Evolutionary conservation across 2,113 vertebrate genomes (phyloP), one percentile per base, ranked within the genome.

Genomic region (Brachyhypopomus gauderio): DNA sequence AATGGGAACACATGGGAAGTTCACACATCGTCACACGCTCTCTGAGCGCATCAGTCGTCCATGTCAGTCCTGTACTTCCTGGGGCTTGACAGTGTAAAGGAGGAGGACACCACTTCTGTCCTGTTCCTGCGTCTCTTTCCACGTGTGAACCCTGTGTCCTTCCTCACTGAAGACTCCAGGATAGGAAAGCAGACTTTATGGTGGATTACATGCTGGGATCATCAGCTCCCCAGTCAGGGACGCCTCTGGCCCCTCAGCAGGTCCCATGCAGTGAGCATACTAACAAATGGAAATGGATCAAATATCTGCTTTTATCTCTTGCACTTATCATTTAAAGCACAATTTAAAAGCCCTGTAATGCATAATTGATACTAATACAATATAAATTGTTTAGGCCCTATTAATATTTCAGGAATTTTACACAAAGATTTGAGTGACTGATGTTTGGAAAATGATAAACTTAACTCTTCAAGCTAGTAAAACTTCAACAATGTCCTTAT

Each of bases 281-380:
- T 20, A 55, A 76, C 80, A 72, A 27, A 77, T 80, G 59, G 23
- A 78, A 80, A 72, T 62, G 36, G 56, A 63, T 58, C 16, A 78
- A 73, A 59, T 77, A 64, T 78, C 73, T 7, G 30, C 62, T 34
- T 79, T 63, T 12, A 6, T 41, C 41, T 41, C 41, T 79, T 80
- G 59, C 66, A 30, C 63, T 80, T 77, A 41, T n/a, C 36, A 78
- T 85, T 85, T 75, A 30, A 82, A 82, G 81, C 60, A 73, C 75
- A 82, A 45, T 69, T 76, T 83, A 62, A 83, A 84, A 77, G 67
- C 72, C 16, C 73, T 74, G 72, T 27, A 25, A 88, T 89, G 81
- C 80, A 87, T 86, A 86, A 89, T 87, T 88, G 80, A 87, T 80
- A 75, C 56, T 75, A 66, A 80, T n/a, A n/a, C 75, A 85, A 85